These are phyloP conservation scores for Stenolophus ochropezus DNA, from an alignment of 2,888 invertebrate species.

Conservation along the genomic window DNA sequence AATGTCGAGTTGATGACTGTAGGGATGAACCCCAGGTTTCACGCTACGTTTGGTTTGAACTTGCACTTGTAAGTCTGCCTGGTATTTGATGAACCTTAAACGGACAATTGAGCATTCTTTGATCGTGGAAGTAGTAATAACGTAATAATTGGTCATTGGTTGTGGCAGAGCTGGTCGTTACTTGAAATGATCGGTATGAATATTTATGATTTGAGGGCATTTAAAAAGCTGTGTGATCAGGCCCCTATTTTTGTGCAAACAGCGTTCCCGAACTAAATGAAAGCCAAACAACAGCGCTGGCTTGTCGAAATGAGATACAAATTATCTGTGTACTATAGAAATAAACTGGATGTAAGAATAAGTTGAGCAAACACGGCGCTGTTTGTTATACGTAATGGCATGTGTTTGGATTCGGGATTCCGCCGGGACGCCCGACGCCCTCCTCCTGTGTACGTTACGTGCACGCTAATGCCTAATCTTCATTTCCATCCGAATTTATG, in stretches of 20 bases:
- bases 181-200: background rate
- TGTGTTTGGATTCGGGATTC: conserved; percentile 54
- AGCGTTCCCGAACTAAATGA: conserved; percentile 66
- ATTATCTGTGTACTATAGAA: conserved; percentile 62
- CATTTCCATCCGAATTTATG: conserved; percentile 43
- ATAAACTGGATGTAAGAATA: conserved; percentile 57
- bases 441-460: conserved; percentile 14
- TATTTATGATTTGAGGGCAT: background rate
- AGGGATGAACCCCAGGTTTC: too few species aligned
- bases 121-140: background rate
- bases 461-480: conserved; percentile 48
- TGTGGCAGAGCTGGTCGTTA: background rate
- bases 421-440: conserved; percentile 24
- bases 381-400: conserved; percentile 58
- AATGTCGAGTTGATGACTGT: too few species aligned
- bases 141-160: background rate
- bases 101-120: background rate
- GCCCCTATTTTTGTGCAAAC: conserved; percentile 53
- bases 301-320: conserved; percentile 64
- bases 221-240: background rate
- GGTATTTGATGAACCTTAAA: too few species aligned
- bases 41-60: too few species aligned
- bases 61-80: too few species aligned
- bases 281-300: conserved; percentile 69
- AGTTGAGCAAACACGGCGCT: conserved; percentile 46